phyloP scores from a whole-genome alignment of 1,140 invertebrate species.

The Aphidius ervi region DNA sequence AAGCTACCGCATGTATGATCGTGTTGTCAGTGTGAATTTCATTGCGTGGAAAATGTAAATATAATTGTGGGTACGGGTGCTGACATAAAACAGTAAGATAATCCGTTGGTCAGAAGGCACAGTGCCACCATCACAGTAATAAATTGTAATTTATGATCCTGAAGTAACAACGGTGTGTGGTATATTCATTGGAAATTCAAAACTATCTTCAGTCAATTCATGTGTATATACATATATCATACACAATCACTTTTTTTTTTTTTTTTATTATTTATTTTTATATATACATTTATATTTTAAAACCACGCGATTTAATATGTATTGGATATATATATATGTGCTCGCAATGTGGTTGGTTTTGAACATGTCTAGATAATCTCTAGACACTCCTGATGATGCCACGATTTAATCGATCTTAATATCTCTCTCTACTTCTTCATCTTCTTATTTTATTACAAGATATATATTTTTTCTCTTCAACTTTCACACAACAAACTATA shows the following conservation, averaged over 20 bases:
- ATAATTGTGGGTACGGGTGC: constrained; percentile 43
- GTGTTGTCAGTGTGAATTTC: constrained; percentile 27
- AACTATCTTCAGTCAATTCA: constrained; percentile 23
- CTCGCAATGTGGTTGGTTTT: constrained; percentile 5
- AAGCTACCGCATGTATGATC: too few species aligned
- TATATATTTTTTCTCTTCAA: constrained; percentile 16
- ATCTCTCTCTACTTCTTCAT: background rate
- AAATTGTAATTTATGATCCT: constrained; percentile 51
- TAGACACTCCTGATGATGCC: too few species aligned
- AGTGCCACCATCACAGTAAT: constrained; percentile 42
- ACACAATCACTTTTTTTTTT: constrained; percentile 13
- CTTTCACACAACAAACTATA: constrained; percentile 17
- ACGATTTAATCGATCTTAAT: too few species aligned
- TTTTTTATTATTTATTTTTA: background rate
- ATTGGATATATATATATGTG: too few species aligned
- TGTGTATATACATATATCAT: constrained; percentile 18
- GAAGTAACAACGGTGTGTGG: constrained; percentile 26
- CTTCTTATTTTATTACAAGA: background rate
- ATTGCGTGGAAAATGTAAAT: constrained; percentile 46
- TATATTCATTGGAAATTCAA: constrained; percentile 43
- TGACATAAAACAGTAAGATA: constrained; percentile 50
- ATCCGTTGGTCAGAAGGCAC: constrained; percentile 42
- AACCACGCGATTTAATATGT: too few species aligned
- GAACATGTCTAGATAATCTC: constrained; percentile 5
- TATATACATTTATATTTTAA: too few species aligned